Evolutionary conservation across 2,797 vertebrate genomes (phyloP).

Genomic region (Parotocinclus haroldoi): DNA sequence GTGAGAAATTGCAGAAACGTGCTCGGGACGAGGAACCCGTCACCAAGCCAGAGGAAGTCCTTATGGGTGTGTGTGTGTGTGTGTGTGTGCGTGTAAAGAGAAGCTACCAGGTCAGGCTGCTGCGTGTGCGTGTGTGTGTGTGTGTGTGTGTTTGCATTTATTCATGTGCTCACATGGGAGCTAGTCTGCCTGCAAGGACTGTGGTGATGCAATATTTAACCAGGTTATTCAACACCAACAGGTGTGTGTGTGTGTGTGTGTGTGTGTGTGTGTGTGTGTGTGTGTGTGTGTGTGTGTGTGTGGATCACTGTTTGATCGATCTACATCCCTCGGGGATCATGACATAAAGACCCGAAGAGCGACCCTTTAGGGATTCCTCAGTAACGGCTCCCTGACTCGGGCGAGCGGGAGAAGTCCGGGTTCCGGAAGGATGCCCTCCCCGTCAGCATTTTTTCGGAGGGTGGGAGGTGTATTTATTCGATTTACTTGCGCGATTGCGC

Average conservation of each 20-base stretch:
- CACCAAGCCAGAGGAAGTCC: slow-evolving; percentile 38
- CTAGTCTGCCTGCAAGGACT: slow-evolving; percentile 16
- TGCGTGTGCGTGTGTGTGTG: too few species aligned
- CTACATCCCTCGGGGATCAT: too few species aligned
- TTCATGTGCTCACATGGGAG: slow-evolving; percentile 13
- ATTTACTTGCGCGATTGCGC: too few species aligned
- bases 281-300: not conserved
- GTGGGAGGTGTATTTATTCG: too few species aligned
- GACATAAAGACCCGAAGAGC: too few species aligned
- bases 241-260: not conserved
- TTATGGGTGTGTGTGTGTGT: slow-evolving; percentile 9
- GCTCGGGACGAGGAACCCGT: slow-evolving; percentile 34
- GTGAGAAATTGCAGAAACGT: slow-evolving; percentile 21
- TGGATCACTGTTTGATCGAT: not conserved
- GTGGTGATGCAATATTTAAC: slow-evolving; percentile 16
- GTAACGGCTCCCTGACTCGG: too few species aligned
- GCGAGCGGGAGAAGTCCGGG: too few species aligned
- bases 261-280: slow-evolving; percentile 10
- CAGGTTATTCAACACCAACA: not conserved
- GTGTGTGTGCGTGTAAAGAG: slow-evolving; percentile 2
- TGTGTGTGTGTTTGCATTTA: slow-evolving; percentile 7
- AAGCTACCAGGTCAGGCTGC: slow-evolving; percentile 14
- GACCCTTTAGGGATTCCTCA: too few species aligned
- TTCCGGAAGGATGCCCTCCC: too few species aligned
- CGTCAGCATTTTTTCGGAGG: too few species aligned